Percentiles rank a stretch among this genome's conserved stretches.
These are phyloP conservation scores for Tyrophagus putrescentiae DNA, from an alignment of 1,140 invertebrate genomes.

Conservation along the genomic window DNA sequence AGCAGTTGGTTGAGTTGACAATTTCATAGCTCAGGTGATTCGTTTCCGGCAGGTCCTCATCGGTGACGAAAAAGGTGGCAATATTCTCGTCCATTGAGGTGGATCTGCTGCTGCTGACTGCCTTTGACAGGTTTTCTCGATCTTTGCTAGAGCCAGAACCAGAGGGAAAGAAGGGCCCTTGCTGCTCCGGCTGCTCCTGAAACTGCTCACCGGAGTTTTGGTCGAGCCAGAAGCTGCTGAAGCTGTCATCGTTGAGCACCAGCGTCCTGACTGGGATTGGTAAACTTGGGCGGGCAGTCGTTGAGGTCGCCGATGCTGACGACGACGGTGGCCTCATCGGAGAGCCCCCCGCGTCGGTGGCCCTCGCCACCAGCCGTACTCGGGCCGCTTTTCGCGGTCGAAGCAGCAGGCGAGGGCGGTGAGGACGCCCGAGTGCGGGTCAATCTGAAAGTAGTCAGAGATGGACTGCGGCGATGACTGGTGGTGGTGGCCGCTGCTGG, in stretches of 20 bases:
- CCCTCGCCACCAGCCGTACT: background rate
- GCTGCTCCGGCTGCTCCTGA: too few relatives aligned
- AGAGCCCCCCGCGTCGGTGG: conserved; percentile 8
- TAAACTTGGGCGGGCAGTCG: conserved; percentile 11
- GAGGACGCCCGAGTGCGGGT: background rate
- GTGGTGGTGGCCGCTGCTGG: background rate
- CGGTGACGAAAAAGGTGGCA: background rate
- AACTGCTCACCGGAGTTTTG: too few relatives aligned
- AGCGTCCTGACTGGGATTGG: conserved; percentile 2
- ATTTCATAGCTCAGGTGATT: conserved; percentile 17
- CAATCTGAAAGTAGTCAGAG: background rate
- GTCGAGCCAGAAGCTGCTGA: background rate
- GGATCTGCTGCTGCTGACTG: background rate
- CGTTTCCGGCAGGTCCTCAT: conserved; percentile 4
- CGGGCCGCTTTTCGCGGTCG: conserved; percentile 4
- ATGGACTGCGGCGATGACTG: background rate
- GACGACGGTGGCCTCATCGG: background rate
- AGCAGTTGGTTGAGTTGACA: conserved; percentile 9
- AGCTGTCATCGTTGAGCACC: conserved; percentile 8
- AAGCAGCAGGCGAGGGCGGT: conserved; percentile 7
- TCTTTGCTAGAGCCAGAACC: too few relatives aligned
- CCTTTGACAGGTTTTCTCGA: background rate
- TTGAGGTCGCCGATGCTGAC: conserved; percentile 2
- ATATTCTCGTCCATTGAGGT: conserved; percentile 5
- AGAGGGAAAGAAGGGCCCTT: too few relatives aligned